Conservation (phyloP, 2,888 invertebrate species). For the Onchidella celtica region DNA sequence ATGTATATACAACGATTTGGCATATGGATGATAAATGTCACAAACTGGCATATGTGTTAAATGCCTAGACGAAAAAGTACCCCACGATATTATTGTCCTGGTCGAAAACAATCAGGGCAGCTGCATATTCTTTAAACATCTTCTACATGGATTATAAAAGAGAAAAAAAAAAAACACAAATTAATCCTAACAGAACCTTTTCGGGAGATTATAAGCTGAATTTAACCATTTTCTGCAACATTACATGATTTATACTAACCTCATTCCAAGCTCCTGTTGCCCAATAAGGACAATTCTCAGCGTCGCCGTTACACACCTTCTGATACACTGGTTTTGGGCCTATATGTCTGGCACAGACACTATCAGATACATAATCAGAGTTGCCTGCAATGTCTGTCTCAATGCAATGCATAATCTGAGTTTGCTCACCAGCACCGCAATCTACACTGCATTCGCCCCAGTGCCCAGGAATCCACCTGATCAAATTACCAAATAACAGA, state of each 20-base stretch:
- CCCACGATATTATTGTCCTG: too few relatives aligned
- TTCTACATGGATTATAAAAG: not conserved
- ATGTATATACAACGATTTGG: too few relatives aligned
- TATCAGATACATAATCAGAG: slow-evolving; percentile 58
- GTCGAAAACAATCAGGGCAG: too few relatives aligned
- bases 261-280: slow-evolving; percentile 92
- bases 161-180: not conserved
- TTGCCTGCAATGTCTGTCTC: slow-evolving; percentile 55
- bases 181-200: not conserved
- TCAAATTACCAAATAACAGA: too few relatives aligned
- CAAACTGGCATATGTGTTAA: too few relatives aligned
- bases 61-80: too few relatives aligned
- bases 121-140: too few relatives aligned
- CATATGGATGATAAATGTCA: too few relatives aligned
- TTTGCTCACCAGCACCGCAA: slow-evolving; percentile 96
- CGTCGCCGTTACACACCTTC: slow-evolving; percentile 62
- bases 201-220: too few relatives aligned
- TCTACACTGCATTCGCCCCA: slow-evolving; percentile 92
- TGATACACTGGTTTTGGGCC: slow-evolving; percentile 59
- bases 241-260: too few relatives aligned
- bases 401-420: slow-evolving; percentile 83
- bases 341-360: slow-evolving; percentile 58
- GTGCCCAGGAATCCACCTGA: slow-evolving; percentile 83
- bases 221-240: too few relatives aligned
- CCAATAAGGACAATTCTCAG: slow-evolving; percentile 62